Evolutionary conservation across 1,140 invertebrate genomes (phyloP).

Genomic region (Trigoniulus corallinus): DNA sequence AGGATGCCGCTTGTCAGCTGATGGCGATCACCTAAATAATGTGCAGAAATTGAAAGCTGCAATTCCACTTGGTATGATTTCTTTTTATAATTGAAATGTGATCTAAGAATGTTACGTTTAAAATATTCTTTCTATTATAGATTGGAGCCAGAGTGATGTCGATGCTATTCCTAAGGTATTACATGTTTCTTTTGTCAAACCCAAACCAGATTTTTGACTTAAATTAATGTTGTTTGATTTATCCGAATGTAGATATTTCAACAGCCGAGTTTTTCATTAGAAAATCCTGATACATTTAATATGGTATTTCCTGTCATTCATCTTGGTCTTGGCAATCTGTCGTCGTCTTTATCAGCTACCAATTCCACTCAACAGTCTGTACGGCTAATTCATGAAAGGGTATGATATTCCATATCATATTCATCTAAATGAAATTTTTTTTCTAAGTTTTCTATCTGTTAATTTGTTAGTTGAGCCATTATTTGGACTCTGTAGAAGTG

Average conservation of each 20-base stretch:
- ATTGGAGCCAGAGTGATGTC: conserved; percentile 32
- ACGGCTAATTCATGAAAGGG: conserved; percentile 44
- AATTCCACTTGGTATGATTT: too few relatives aligned
- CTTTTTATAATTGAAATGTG: too few relatives aligned
- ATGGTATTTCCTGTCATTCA: conserved; percentile 71
- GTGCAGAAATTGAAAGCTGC: too few relatives aligned
- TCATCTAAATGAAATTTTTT: conserved; percentile 11
- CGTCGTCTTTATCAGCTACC: conserved; percentile 9
- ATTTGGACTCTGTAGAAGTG: conserved; percentile 87
- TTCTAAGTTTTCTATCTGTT: conserved; percentile 10
- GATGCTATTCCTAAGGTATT: conserved; percentile 49
- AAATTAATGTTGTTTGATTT: too few relatives aligned
- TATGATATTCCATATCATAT: conserved; percentile 16
- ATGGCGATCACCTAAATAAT: too few relatives aligned
- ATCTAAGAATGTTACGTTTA: too few relatives aligned
- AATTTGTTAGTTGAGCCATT: conserved; percentile 57
- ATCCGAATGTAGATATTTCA: conserved; percentile 73
- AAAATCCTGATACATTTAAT: conserved; percentile 63
- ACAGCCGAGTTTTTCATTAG: conserved; percentile 59
- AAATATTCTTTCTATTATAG: neutral
- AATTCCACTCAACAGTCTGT: conserved; percentile 20
- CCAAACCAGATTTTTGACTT: conserved; percentile 13
- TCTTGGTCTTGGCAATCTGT: conserved; percentile 15
- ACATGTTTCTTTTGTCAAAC: conserved; percentile 1
- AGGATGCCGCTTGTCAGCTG: too few relatives aligned